Evolutionary conservation across 2,888 invertebrate species (phyloP).

Genomic region (Latheticus oryzae): DNA sequence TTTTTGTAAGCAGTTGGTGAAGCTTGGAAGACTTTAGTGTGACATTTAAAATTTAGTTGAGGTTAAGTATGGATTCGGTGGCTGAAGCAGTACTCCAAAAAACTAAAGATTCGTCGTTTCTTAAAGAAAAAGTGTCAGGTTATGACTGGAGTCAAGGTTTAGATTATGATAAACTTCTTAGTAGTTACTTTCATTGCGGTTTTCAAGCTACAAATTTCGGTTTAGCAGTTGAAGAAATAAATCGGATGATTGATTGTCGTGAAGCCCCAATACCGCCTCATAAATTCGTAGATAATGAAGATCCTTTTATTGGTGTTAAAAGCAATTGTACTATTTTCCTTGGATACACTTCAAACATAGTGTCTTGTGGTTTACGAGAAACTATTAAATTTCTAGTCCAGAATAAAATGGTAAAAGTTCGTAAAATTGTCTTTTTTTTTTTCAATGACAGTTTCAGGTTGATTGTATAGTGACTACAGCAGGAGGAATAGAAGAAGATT

Average conservation of each 20-base stretch:
- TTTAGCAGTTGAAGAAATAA: slow-evolving; percentile 88
- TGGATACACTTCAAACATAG: slow-evolving; percentile 97
- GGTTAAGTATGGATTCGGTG: slow-evolving; percentile 1
- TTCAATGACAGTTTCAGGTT: slow-evolving; percentile 71
- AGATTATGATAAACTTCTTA: slow-evolving; percentile 85
- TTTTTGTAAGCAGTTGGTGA: no score
- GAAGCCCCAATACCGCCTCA: slow-evolving; percentile 76
- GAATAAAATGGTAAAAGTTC: slow-evolving; percentile 75
- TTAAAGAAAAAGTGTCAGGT: slow-evolving; percentile 74
- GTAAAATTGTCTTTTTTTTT: not conserved
- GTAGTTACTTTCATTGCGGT: slow-evolving; percentile 85
- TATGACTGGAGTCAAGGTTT: slow-evolving; percentile 95
- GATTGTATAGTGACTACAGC: slow-evolving; percentile 98
- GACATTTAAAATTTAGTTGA: not conserved
- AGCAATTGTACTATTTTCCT: slow-evolving; percentile 94
- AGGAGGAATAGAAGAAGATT: slow-evolving; percentile 98
- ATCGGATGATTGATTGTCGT: slow-evolving; percentile 88
- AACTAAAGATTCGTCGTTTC: slow-evolving; percentile 54
- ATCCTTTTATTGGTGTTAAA: slow-evolving; percentile 81
- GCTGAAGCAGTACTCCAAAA: slow-evolving; percentile 50
- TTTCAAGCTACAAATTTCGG: slow-evolving; percentile 98
- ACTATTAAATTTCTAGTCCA: slow-evolving; percentile 88
- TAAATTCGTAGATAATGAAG: slow-evolving; percentile 77
- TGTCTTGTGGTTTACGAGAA: slow-evolving; percentile 94
- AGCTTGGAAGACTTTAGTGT: no score